Conservation (phyloP, 2,797 vertebrate genomes). For the Anas acuta region DNA sequence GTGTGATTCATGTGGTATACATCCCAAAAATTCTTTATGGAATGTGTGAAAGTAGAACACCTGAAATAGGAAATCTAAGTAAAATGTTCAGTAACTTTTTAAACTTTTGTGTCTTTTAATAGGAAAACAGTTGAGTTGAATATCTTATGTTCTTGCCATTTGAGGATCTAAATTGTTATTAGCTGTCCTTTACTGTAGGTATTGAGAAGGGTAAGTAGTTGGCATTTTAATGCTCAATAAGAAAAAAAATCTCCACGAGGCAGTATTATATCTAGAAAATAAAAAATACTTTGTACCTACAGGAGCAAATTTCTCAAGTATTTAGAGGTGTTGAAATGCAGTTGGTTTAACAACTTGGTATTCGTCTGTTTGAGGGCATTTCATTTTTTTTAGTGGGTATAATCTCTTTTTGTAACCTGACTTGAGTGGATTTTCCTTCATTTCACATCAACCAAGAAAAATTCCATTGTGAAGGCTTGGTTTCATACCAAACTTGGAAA, state of each 20-base stretch:
- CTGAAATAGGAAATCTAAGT: background rate
- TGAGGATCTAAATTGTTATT: constrained; percentile 20
- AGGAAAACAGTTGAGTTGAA: constrained; percentile 18
- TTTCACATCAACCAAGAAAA: constrained; percentile 21
- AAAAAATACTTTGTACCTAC: background rate
- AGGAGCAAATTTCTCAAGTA: background rate
- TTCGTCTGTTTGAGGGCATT: background rate
- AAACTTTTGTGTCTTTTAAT: constrained; percentile 16
- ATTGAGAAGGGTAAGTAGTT: constrained; percentile 31
- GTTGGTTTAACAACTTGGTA: background rate
- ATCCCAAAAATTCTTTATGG: background rate
- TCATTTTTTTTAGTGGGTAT: background rate
- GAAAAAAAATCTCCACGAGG: background rate
- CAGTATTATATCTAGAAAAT: background rate
- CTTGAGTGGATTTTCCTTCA: background rate
- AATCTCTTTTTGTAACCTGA: background rate
- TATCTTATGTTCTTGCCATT: background rate
- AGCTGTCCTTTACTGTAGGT: constrained; percentile 12
- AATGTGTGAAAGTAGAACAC: background rate
- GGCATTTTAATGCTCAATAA: background rate
- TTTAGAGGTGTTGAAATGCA: background rate
- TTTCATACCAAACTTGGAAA: constrained; percentile 16
- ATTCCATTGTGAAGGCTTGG: background rate
- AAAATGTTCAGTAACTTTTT: background rate
- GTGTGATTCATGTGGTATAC: fast-evolving